Evolutionary conservation across 2,888 invertebrate genomes (phyloP).

Genomic region (Augiades crinisus): DNA sequence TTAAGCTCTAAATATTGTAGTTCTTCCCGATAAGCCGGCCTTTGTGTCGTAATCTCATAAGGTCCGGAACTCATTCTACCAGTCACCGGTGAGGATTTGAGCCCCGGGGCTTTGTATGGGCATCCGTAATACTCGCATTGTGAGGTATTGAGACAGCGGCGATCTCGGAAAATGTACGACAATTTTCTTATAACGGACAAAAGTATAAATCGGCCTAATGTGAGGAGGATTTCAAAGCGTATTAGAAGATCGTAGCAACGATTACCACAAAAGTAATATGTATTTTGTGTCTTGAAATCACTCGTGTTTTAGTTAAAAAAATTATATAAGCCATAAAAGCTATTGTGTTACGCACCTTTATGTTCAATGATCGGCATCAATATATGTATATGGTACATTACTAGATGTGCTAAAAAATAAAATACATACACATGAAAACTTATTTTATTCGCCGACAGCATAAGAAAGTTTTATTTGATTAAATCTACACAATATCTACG

Average conservation of each 20-base stretch:
- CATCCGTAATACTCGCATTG: slow-evolving; percentile 63
- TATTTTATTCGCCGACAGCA: too few relatives aligned
- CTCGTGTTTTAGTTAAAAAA: too few relatives aligned
- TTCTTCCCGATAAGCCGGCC: slow-evolving; percentile 56
- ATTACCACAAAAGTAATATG: not conserved
- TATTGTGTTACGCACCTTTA: not conserved
- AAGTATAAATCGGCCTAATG: slow-evolving; percentile 23
- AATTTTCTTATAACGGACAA: slow-evolving; percentile 34
- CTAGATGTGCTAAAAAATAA: too few relatives aligned
- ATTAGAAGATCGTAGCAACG: not conserved
- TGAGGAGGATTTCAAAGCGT: slow-evolving; percentile 6
- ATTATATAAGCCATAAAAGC: not conserved
- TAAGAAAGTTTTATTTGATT: too few relatives aligned
- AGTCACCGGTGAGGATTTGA: slow-evolving; percentile 47
- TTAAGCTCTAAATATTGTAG: slow-evolving; percentile 66
- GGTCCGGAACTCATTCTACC: slow-evolving; percentile 56
- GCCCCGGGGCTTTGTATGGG: slow-evolving; percentile 67
- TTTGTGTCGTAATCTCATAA: slow-evolving; percentile 65
- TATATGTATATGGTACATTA: too few relatives aligned
- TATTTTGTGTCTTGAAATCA: too few relatives aligned
- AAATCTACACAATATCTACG: too few relatives aligned
- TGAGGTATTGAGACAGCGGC: slow-evolving; percentile 35
- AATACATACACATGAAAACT: too few relatives aligned
- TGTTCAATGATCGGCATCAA: not conserved
- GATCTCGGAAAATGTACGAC: slow-evolving; percentile 41